Conservation (phyloP, 2,888 invertebrate genomes). For the Palloptera scutellata region DNA sequence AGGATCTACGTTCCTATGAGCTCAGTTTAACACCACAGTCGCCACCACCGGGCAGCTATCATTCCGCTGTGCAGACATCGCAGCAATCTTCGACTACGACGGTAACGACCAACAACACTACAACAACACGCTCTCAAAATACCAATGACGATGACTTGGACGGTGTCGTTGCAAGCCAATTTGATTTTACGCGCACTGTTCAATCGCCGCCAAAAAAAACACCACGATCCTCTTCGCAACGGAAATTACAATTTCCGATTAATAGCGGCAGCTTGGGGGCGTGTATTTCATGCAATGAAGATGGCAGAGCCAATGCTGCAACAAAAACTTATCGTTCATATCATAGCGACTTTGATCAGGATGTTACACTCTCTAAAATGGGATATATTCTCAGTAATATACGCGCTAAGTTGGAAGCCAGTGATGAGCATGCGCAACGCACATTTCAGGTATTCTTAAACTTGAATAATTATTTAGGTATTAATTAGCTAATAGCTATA, state of each 20-base stretch:
- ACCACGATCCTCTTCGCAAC: slow-evolving; percentile 40
- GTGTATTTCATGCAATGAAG: slow-evolving; percentile 18
- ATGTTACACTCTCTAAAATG: slow-evolving; percentile 58
- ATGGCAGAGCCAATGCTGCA: neutral
- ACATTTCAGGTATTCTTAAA: slow-evolving; percentile 54
- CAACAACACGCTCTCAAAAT: slow-evolving; percentile 23
- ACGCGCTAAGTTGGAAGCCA: slow-evolving; percentile 56
- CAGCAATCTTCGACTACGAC: slow-evolving; percentile 38
- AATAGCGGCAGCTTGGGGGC: slow-evolving; percentile 19
- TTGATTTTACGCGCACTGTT: slow-evolving; percentile 59
- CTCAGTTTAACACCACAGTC: slow-evolving; percentile 48
- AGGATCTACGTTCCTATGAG: slow-evolving; percentile 40
- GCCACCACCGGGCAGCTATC: slow-evolving; percentile 60
- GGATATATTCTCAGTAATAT: slow-evolving; percentile 59
- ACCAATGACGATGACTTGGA: slow-evolving; percentile 20
- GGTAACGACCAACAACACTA: slow-evolving; percentile 15
- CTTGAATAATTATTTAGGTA: no score
- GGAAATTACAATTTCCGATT: slow-evolving; percentile 52
- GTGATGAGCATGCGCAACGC: slow-evolving; percentile 52
- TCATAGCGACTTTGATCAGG: slow-evolving; percentile 58
- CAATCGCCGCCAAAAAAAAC: slow-evolving; percentile 52
- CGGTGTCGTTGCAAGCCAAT: slow-evolving; percentile 39
- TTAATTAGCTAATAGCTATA: no score
- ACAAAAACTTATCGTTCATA: slow-evolving; percentile 58
- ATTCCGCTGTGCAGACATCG: slow-evolving; percentile 54